Conservation (phyloP, 2,113 vertebrate species). For the Eidolon helvum region DNA sequence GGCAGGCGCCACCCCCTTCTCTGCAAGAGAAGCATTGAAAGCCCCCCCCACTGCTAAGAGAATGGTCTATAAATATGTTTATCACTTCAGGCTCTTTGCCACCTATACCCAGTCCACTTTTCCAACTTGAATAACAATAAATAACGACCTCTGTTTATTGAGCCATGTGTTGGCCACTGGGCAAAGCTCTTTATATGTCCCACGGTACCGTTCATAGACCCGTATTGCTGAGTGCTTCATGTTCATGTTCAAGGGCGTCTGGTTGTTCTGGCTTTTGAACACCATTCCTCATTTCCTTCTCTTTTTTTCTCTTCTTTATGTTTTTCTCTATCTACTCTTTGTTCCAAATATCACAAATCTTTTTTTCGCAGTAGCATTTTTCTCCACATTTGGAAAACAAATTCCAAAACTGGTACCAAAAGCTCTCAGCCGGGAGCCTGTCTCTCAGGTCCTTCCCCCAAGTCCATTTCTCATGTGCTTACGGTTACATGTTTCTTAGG, state of each 20-base stretch:
- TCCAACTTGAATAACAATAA: not conserved
- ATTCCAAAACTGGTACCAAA: not conserved
- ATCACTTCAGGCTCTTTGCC: not conserved
- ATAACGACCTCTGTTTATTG: not conserved
- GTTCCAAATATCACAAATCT: not conserved
- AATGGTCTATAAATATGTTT: not conserved
- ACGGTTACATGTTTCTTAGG: not conserved
- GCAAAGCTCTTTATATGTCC: not conserved
- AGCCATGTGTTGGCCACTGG: not conserved
- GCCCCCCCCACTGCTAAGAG: not conserved
- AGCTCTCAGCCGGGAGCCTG: not conserved
- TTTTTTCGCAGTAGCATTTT: not conserved
- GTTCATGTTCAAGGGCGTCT: not conserved
- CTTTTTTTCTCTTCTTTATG: not conserved
- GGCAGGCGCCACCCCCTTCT: not conserved
- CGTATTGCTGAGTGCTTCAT: not conserved
- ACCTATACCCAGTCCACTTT: not conserved
- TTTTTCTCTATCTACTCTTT: not conserved
- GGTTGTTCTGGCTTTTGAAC: not conserved
- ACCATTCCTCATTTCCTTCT: no score
- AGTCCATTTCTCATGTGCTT: not conserved
- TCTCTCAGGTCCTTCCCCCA: not conserved
- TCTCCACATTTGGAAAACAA: not conserved
- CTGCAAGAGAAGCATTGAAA: not conserved
- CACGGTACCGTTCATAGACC: rapidly evolving